A percentile compares a stretch with the other conserved stretches of the same genome.
Conservation (phyloP, 2,113 vertebrate species). For the human region DNA sequence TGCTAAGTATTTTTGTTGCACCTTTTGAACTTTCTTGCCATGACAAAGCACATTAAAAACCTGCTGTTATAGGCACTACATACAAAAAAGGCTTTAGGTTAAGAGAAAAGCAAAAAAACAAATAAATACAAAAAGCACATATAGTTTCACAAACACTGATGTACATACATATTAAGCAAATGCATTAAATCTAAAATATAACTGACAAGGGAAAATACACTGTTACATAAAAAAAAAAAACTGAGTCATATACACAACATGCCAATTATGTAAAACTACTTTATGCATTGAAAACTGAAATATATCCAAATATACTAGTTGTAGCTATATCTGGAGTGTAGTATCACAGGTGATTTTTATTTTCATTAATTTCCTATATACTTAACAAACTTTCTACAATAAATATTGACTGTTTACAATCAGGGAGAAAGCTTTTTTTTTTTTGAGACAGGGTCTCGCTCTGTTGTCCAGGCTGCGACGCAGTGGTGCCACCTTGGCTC, state of each 20-base stretch:
- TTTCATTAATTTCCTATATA: slow-evolving; percentile 11
- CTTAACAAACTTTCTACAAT: slow-evolving; percentile 31
- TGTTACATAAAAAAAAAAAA: not conserved
- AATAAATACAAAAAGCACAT: slow-evolving; percentile 10
- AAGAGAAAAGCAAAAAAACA: slow-evolving; percentile 5
- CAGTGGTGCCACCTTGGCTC: not conserved
- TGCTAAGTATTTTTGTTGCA: not conserved
- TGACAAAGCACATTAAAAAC: slow-evolving; percentile 41
- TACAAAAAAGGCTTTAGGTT: slow-evolving; percentile 14
- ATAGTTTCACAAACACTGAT: not conserved
- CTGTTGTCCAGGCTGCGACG: not conserved
- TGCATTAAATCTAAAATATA: slow-evolving; percentile 44
- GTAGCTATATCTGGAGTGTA: not conserved
- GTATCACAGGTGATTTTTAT: not conserved
- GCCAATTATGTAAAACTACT: not conserved
- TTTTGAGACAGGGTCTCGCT: not conserved
- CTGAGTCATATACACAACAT: not conserved
- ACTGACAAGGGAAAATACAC: not conserved
- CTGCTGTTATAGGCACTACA: not conserved
- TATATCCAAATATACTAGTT: slow-evolving; percentile 42
- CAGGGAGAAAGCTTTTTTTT: not conserved
- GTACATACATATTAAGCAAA: slow-evolving; percentile 44
- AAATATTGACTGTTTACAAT: slow-evolving; percentile 15
- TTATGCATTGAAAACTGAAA: slow-evolving; percentile 37
- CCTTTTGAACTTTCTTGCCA: not conserved